Conservation (phyloP, 2,797 vertebrate genomes). For the Melanogrammus aeglefinus region DNA sequence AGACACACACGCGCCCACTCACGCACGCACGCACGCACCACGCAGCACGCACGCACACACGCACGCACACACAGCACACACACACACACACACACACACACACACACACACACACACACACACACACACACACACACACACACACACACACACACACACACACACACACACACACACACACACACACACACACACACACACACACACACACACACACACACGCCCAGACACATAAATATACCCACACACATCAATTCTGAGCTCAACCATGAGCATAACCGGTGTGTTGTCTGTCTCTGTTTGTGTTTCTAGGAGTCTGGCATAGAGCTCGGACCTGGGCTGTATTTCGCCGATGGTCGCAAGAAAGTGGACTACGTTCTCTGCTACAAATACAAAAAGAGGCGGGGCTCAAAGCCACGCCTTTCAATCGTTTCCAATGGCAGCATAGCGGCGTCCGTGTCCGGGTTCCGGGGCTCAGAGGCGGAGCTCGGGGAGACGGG, state of each 20-base stretch:
- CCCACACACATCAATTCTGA: neutral
- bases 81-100: no score
- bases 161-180: no score
- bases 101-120: no score
- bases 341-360: constrained; percentile 85
- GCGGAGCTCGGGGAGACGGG: constrained; percentile 55
- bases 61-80: no score
- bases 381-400: constrained; percentile 85
- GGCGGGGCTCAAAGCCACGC: constrained; percentile 51
- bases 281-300: neutral
- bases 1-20: no score
- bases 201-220: neutral
- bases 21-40: no score
- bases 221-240: neutral
- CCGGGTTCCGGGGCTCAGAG: constrained; percentile 40
- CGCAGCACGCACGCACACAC: neutral
- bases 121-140: no score
- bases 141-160: no score
- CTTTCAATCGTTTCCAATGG: constrained; percentile 79
- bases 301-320: constrained; percentile 60
- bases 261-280: neutral
- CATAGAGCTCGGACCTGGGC: constrained; percentile 70
- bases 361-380: constrained; percentile 93
- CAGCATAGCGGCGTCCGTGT: constrained; percentile 50
- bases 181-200: no score